phyloP scores from a whole-genome alignment of 2,888 invertebrate species.

The Orthosia incerta region DNA sequence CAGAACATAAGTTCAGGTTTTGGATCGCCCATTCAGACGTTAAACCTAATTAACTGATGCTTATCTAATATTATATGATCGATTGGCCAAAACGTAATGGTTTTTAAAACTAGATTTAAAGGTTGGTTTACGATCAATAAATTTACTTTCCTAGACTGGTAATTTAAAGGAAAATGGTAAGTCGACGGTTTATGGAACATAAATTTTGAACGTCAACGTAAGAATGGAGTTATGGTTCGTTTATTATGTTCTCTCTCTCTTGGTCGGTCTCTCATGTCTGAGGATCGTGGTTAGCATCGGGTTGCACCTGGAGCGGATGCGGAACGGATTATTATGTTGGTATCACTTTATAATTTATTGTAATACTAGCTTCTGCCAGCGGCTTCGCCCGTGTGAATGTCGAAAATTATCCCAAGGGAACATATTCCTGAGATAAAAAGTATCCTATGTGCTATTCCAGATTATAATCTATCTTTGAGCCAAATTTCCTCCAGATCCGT shows the following conservation, averaged over 20 bases:
- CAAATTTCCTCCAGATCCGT: too few species aligned
- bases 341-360: conserved; percentile 9
- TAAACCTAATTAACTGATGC: conserved; percentile 44
- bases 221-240: background rate
- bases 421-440: too few species aligned
- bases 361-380: too few species aligned
- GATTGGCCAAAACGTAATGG: conserved; percentile 51
- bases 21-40: conserved; percentile 32
- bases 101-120: conserved; percentile 39
- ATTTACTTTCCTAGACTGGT: conserved; percentile 30
- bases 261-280: too few species aligned
- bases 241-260: background rate
- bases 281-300: too few species aligned
- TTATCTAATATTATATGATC: conserved; percentile 60
- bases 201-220: conserved; percentile 3
- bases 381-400: too few species aligned
- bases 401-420: too few species aligned
- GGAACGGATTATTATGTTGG: background rate
- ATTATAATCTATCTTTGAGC: too few species aligned
- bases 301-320: too few species aligned
- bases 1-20: conserved; percentile 51
- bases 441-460: too few species aligned
- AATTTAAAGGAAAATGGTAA: conserved; percentile 16
- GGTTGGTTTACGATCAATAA: conserved; percentile 51
- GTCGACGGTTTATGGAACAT: conserved; percentile 10